phyloP scores from a whole-genome alignment of 2,888 invertebrate species.

The Chrysopilus asiliformis region DNA sequence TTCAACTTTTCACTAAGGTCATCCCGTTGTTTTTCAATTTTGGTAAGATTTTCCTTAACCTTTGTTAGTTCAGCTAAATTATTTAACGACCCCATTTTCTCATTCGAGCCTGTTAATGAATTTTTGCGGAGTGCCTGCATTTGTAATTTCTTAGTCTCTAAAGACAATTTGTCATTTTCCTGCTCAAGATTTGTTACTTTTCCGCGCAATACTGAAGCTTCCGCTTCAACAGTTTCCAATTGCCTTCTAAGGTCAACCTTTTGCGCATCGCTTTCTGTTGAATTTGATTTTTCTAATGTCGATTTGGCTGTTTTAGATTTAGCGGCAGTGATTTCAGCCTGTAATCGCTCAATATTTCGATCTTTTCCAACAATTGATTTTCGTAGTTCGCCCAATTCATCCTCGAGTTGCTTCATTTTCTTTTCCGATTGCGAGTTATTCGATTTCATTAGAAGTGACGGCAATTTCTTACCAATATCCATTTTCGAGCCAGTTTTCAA shows the following conservation, averaged over 20 bases:
- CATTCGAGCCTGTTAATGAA: slow-evolving; percentile 12
- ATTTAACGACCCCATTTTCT: slow-evolving; percentile 22
- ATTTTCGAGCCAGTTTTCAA: slow-evolving; percentile 33
- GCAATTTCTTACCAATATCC: slow-evolving; percentile 13
- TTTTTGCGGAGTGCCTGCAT: slow-evolving; percentile 38
- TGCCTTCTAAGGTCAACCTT: slow-evolving; percentile 55
- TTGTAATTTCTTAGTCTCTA: slow-evolving; percentile 60
- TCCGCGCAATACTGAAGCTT: slow-evolving; percentile 51
- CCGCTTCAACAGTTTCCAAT: slow-evolving; percentile 63
- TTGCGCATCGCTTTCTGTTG: slow-evolving; percentile 14
- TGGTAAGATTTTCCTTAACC: slow-evolving; percentile 40
- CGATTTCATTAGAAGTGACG: slow-evolving; percentile 19
- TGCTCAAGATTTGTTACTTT: slow-evolving; percentile 55
- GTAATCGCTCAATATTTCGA: slow-evolving; percentile 61
- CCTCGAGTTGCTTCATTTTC: slow-evolving; percentile 46
- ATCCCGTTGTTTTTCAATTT: slow-evolving; percentile 49
- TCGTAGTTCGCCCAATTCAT: slow-evolving; percentile 58
- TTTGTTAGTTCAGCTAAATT: slow-evolving; percentile 42
- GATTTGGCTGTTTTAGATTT: slow-evolving; percentile 32
- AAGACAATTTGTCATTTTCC: slow-evolving; percentile 60
- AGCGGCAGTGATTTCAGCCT: slow-evolving; percentile 51
- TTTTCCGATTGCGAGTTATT: slow-evolving; percentile 21
- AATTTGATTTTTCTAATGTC: slow-evolving; percentile 3
- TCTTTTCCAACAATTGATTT: slow-evolving; percentile 73
- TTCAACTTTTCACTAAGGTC: slow-evolving; percentile 52